A percentile compares a stretch with the other conserved stretches of the same genome.
Evolutionary conservation across 1,140 invertebrate species (phyloP).

Genomic region (Amphibalanus amphitrite): DNA sequence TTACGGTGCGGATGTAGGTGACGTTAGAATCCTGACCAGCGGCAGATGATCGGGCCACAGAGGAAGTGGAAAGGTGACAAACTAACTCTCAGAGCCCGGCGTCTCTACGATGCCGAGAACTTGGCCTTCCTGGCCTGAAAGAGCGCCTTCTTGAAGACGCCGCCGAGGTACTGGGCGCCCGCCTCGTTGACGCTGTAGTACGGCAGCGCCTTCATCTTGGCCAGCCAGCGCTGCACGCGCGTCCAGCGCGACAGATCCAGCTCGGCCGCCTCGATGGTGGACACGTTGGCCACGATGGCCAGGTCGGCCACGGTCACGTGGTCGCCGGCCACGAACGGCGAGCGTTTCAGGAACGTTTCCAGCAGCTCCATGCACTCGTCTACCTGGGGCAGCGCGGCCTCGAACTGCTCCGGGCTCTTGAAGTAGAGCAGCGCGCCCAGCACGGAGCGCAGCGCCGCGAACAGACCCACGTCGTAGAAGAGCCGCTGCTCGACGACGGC

Average conservation of each 20-base stretch:
- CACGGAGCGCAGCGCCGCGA: constrained; percentile 6
- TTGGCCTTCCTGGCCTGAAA: too few species aligned
- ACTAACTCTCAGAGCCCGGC: too few species aligned
- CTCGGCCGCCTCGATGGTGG: constrained; percentile 18
- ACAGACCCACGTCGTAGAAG: constrained; percentile 43
- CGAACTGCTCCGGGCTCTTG: constrained; percentile 3
- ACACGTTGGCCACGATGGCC: constrained; percentile 20
- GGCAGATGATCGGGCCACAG: too few species aligned
- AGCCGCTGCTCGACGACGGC: constrained; percentile 52
- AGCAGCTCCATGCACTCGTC: constrained; percentile 19
- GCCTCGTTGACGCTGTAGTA: too few species aligned
- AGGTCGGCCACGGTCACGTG: constrained; percentile 23
- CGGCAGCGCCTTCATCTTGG: constrained; percentile 38
- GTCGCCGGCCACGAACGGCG: constrained; percentile 20
- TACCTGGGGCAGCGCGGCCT: constrained; percentile 14
- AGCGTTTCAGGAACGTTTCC: constrained; percentile 18
- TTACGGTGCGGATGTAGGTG: too few species aligned
- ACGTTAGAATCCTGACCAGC: too few species aligned
- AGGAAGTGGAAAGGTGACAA: too few species aligned
- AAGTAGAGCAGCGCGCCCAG: constrained; percentile 6
- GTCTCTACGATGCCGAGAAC: too few species aligned
- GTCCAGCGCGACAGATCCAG: constrained; percentile 31
- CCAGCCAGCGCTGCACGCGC: constrained; percentile 43
- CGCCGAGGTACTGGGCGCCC: too few species aligned
- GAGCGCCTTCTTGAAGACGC: too few species aligned